These are phyloP conservation scores for Vollenhovia emeryi DNA, from an alignment of 1,140 invertebrate species.

Conservation along the genomic window DNA sequence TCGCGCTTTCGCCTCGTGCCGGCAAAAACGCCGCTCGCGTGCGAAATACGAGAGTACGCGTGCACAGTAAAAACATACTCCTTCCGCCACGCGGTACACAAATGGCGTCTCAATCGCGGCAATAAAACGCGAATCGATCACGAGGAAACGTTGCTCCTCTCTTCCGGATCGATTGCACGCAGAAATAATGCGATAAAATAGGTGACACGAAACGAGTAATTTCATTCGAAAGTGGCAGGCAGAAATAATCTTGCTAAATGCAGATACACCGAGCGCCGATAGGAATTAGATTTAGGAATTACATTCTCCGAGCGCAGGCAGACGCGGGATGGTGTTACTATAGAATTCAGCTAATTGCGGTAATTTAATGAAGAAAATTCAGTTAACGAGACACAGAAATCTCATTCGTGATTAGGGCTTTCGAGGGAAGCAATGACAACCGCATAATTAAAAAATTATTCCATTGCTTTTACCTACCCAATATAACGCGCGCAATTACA, in stretches of 20 bases:
- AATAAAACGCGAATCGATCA: slow-evolving; percentile 21
- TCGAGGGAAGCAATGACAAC: not conserved
- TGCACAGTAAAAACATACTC: slow-evolving; percentile 59
- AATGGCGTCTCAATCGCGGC: slow-evolving; percentile 16
- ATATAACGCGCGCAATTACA: not conserved
- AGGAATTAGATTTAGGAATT: slow-evolving; percentile 30
- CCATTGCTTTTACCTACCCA: not conserved
- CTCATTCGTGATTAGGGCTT: not conserved
- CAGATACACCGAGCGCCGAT: not conserved
- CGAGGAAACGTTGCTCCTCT: not conserved
- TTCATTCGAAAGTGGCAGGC: not conserved
- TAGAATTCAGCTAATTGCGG: not conserved
- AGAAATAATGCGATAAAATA: slow-evolving; percentile 2
- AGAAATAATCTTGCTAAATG: not conserved
- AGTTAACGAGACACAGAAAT: not conserved
- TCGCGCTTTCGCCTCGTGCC: slow-evolving; percentile 42
- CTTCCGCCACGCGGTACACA: slow-evolving; percentile 57
- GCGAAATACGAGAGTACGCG: slow-evolving; percentile 1
- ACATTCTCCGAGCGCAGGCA: not conserved
- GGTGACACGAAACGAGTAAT: not conserved
- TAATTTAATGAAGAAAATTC: not conserved
- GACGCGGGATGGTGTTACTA: slow-evolving; percentile 14
- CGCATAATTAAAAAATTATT: not conserved
- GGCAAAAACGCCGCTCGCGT: not conserved
- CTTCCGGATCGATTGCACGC: slow-evolving; percentile 15